These are phyloP conservation scores for Eudorcas thomsonii DNA, from an alignment of 2,113 vertebrate genomes.

Conservation along the genomic window DNA sequence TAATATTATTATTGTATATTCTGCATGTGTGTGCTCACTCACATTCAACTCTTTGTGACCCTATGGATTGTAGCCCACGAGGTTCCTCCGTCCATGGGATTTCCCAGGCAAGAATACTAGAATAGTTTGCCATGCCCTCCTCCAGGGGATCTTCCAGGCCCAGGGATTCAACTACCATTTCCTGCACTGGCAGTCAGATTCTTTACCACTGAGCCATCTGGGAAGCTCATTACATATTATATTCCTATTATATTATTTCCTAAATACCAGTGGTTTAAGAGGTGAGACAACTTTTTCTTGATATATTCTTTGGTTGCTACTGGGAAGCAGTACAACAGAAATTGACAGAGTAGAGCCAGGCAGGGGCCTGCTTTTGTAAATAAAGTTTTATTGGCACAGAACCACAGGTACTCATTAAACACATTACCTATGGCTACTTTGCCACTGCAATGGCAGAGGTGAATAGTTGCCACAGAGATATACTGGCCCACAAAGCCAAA, in stretches of 20 bases:
- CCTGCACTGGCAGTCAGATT: neutral
- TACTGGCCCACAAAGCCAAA: neutral
- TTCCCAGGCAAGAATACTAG: neutral
- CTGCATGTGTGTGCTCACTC: neutral
- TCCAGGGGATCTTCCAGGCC: neutral
- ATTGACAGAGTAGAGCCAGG: neutral
- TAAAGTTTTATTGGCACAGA: neutral
- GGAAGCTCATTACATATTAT: neutral
- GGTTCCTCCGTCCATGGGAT: neutral
- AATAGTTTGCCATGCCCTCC: neutral
- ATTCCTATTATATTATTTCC: neutral
- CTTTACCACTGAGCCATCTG: neutral
- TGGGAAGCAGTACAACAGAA: neutral
- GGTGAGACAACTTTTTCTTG: neutral
- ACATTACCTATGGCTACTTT: neutral
- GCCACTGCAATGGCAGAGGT: neutral
- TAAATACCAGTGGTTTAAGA: neutral
- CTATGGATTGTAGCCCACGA: neutral
- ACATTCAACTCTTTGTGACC: neutral
- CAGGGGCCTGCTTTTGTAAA: neutral
- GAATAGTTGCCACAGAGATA: neutral
- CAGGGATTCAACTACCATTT: neutral
- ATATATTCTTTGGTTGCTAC: neutral
- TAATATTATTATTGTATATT: neutral
- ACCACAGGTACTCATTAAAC: neutral